phyloP scores from a whole-genome alignment of 2,797 vertebrate species.

The Halcyon chelicuti region DNA sequence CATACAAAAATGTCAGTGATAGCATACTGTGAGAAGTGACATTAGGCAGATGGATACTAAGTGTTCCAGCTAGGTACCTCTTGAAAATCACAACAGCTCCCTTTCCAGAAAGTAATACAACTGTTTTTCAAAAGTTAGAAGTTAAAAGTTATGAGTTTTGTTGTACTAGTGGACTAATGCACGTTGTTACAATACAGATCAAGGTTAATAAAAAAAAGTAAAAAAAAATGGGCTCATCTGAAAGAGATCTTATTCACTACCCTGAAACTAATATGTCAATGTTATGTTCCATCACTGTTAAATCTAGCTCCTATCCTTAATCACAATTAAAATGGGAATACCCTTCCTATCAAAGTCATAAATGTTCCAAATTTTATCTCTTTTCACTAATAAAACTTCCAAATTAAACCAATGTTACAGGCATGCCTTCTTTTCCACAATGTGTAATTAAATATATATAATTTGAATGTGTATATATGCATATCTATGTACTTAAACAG shows the following conservation, averaged over 20 bases:
- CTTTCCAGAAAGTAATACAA: background rate
- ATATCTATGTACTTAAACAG: background rate
- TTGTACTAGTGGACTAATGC: background rate
- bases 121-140: background rate
- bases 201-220: background rate
- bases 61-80: background rate
- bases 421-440: background rate
- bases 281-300: background rate
- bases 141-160: background rate
- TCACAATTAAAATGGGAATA: background rate
- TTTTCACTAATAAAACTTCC: background rate
- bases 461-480: background rate
- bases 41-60: background rate
- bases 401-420: background rate
- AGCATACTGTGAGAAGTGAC: background rate
- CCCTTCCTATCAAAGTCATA: background rate
- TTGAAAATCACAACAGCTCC: background rate
- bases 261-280: background rate
- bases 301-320: background rate
- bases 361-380: background rate
- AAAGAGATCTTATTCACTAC: background rate
- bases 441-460: fast-evolving
- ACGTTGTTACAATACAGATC: background rate
- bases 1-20: background rate
- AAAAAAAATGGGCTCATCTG: background rate